Percentiles rank a stretch among this genome's conserved stretches.
Evolutionary conservation across 2,113 vertebrate species (phyloP).

Genomic region (Sebastes schlegelii): DNA sequence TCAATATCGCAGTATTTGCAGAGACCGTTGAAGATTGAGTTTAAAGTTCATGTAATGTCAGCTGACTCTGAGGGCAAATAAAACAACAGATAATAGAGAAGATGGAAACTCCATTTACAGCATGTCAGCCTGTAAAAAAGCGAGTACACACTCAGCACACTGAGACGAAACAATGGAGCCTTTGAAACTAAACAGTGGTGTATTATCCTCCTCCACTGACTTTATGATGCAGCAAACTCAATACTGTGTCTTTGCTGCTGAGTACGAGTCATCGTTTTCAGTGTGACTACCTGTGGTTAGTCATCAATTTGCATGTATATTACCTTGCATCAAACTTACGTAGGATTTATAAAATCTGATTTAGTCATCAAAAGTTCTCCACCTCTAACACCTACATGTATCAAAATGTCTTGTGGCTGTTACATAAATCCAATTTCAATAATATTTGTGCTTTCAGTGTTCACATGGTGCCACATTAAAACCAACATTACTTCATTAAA

Average conservation of each 20-base stretch:
- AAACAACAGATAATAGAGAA: conserved; percentile 13
- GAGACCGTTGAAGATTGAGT: background rate
- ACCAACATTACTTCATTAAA: too few relatives aligned
- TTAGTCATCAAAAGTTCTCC: background rate
- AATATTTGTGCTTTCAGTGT: too few relatives aligned
- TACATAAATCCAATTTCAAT: background rate
- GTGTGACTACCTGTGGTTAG: conserved; percentile 1
- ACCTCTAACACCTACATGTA: background rate
- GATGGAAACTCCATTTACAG: conserved; percentile 28
- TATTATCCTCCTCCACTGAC: conserved; percentile 6
- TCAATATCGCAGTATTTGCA: conserved; percentile 15
- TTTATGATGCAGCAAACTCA: background rate
- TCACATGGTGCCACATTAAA: too few relatives aligned
- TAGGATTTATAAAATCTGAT: background rate
- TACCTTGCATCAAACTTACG: background rate
- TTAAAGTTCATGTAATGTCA: conserved; percentile 30
- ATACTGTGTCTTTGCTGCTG: background rate
- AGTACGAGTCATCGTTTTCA: background rate
- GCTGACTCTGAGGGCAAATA: background rate
- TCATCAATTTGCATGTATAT: conserved; percentile 1
- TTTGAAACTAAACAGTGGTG: conserved; percentile 5
- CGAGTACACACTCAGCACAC: background rate
- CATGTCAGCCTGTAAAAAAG: conserved; percentile 29
- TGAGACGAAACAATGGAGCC: conserved; percentile 32
- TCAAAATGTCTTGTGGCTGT: background rate